A percentile compares a stretch with the other conserved stretches of the same genome.
Evolutionary conservation across 1,140 invertebrate genomes (phyloP).

Genomic region (Musca vetustissima): DNA sequence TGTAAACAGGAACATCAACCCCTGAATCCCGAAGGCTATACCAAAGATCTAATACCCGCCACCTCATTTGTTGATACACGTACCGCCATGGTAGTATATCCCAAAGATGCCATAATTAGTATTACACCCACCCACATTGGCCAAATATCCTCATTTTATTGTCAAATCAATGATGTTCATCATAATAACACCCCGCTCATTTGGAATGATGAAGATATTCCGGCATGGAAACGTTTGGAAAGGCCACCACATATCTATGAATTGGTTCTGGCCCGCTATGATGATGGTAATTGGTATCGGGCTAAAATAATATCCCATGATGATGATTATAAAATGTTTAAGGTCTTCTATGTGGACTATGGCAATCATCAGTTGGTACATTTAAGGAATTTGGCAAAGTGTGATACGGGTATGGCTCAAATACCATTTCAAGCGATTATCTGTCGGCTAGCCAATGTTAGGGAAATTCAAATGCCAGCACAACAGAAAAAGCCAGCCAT

Average conservation of each 20-base stretch:
- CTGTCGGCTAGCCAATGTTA: conserved; percentile 31
- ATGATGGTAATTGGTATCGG: conserved; percentile 43
- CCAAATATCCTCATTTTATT: conserved; percentile 37
- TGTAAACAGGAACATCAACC: conserved; percentile 36
- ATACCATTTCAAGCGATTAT: conserved; percentile 38
- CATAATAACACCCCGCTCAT: conserved; percentile 10
- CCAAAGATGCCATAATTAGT: conserved; percentile 12
- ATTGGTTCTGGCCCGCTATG: conserved; percentile 41
- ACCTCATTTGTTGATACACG: neutral
- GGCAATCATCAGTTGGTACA: conserved; percentile 41
- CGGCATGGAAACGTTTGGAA: conserved; percentile 29
- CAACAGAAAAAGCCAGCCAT: no score
- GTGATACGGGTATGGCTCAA: conserved; percentile 29
- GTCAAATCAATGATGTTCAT: conserved; percentile 34
- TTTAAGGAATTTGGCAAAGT: conserved; percentile 31
- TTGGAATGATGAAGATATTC: conserved; percentile 29
- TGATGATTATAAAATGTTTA: conserved; percentile 31
- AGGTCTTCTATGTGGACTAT: conserved; percentile 51
- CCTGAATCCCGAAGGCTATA: conserved; percentile 37
- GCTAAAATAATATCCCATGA: conserved; percentile 42
- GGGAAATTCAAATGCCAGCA: no score
- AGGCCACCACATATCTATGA: conserved; percentile 34
- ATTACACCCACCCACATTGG: conserved; percentile 35
- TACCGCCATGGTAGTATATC: conserved; percentile 19
- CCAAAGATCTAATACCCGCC: conserved; percentile 37